phyloP scores from a whole-genome alignment of 2,888 invertebrate species.

The Heliconius erato region DNA sequence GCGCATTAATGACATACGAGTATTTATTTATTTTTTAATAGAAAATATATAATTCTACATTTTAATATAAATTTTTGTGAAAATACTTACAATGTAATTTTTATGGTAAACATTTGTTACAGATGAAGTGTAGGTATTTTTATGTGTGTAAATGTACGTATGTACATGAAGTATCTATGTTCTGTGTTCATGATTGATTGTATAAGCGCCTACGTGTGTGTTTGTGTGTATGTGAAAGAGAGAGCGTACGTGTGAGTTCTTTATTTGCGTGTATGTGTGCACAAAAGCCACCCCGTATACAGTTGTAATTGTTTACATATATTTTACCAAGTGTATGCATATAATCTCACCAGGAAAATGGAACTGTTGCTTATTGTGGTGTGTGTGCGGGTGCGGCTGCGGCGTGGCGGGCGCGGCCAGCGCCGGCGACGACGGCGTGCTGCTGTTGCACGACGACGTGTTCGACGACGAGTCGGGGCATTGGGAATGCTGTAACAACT shows the following conservation, averaged over 20 bases:
- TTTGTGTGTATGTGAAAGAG: no score
- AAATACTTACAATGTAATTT: no score
- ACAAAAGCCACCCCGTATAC: not conserved
- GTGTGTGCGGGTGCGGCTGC: constrained; percentile 85
- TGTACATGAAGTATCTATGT: no score
- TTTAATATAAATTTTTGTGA: no score
- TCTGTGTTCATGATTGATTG: no score
- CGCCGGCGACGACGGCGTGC: constrained; percentile 98
- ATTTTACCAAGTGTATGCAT: not conserved
- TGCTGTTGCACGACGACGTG: constrained; percentile 98
- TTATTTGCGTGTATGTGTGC: not conserved
- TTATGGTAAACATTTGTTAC: no score
- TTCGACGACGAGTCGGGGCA: constrained; percentile 95
- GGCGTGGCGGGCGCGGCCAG: constrained; percentile 83
- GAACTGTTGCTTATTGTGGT: constrained; percentile 87
- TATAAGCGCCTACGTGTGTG: no score
- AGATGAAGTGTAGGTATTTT: no score
- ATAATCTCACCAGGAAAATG: constrained; percentile 89
- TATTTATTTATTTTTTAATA: not conserved
- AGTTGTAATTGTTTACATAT: no score
- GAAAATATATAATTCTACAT: no score
- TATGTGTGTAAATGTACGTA: no score
- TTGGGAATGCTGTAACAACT: not conserved
- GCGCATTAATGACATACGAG: not conserved
- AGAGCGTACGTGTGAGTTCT: no score